Percentiles rank a stretch among this genome's conserved stretches.
These are phyloP conservation scores for Sternarchorhynchus goeldii DNA, from an alignment of 2,797 vertebrate species.

Conservation along the genomic window DNA sequence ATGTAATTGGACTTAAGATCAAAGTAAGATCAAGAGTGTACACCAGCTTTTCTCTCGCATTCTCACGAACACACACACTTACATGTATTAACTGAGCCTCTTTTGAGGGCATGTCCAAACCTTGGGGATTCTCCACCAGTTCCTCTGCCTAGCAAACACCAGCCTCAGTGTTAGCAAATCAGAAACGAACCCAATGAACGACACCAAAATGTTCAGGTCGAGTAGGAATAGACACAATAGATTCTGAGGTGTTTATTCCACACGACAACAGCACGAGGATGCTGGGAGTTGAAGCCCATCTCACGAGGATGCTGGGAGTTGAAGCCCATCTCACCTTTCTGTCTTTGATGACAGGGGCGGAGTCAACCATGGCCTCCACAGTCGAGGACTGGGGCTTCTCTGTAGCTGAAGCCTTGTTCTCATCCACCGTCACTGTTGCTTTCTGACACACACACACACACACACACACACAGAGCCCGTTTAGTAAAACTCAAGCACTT, in stretches of 20 bases:
- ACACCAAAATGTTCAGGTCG: not conserved
- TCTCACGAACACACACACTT: constrained; percentile 51
- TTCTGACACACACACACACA: constrained; percentile 63
- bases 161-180: not conserved
- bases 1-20: not conserved
- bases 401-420: constrained; percentile 59
- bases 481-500: too few relatives aligned
- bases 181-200: not conserved
- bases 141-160: constrained; percentile 70
- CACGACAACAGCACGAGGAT: not conserved
- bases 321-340: constrained; percentile 50
- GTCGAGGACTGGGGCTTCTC: constrained; percentile 54
- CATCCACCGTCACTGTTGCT: constrained; percentile 57
- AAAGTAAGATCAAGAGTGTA: not conserved
- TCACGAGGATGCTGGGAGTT: not conserved
- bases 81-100: constrained; percentile 80
- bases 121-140: constrained; percentile 67
- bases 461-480: constrained; percentile 21
- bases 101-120: constrained; percentile 72
- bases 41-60: not conserved
- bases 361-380: constrained; percentile 71
- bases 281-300: not conserved
- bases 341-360: constrained; percentile 75
- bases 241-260: not conserved
- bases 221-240: not conserved